Evolutionary conservation across 2,888 invertebrate genomes (phyloP).

Genomic region (Mimas tiliae): DNA sequence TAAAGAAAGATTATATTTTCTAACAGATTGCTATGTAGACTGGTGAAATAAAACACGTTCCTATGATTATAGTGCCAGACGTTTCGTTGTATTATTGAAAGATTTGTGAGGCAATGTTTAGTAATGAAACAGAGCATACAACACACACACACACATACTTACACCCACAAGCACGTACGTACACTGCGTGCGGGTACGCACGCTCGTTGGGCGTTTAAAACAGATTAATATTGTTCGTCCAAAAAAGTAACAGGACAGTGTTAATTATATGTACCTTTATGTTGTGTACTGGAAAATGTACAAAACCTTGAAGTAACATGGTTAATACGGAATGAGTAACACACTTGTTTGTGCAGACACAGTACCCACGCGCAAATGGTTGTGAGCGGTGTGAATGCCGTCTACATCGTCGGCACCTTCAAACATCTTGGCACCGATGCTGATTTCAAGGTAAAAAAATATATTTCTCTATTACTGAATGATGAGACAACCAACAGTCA

Average conservation of each 20-base stretch:
- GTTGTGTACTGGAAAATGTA: background rate
- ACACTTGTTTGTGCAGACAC: conserved; percentile 76
- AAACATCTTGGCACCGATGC: conserved; percentile 88
- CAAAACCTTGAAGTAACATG: background rate
- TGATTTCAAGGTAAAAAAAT: conserved; percentile 87
- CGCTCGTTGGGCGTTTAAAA: too few relatives aligned
- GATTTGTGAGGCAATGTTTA: background rate
- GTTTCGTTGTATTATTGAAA: too few relatives aligned
- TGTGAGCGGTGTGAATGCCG: conserved; percentile 90
- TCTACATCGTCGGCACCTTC: conserved; percentile 92
- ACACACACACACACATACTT: too few relatives aligned
- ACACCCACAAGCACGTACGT: too few relatives aligned
- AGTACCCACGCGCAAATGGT: conserved; percentile 92
- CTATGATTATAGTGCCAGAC: conserved; percentile 1
- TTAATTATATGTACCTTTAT: too few relatives aligned
- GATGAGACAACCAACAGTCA: too few relatives aligned
- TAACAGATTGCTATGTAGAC: background rate
- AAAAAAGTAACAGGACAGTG: too few relatives aligned
- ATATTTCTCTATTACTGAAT: background rate
- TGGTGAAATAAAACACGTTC: background rate
- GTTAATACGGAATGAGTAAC: background rate
- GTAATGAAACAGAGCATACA: background rate
- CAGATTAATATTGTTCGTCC: too few relatives aligned
- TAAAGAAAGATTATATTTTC: conserved; percentile 9
- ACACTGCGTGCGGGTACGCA: too few relatives aligned